Evolutionary conservation across 2,888 invertebrate species (phyloP).

Genomic region (Pristionchus arcanus): DNA sequence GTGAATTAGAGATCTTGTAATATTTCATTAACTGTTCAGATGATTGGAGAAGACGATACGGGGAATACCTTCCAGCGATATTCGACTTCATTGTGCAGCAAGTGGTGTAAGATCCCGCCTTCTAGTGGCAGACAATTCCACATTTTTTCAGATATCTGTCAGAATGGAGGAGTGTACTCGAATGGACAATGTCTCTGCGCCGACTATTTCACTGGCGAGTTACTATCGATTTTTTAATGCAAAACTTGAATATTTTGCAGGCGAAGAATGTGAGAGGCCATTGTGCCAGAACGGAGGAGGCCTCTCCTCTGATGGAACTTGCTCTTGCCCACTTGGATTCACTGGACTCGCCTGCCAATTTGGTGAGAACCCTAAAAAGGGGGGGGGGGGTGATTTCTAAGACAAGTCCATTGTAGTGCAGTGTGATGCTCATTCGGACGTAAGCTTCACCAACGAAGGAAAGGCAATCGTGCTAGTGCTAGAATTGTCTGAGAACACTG

Average conservation of each 20-base stretch:
- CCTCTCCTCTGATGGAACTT: neutral
- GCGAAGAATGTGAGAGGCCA: neutral
- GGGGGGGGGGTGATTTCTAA: neutral
- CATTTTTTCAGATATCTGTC: constrained; percentile 46
- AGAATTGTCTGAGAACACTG: neutral
- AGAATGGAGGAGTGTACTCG: constrained; percentile 69
- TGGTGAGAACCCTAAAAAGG: neutral
- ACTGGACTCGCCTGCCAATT: constrained; percentile 40
- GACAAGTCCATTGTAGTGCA: neutral
- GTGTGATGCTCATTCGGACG: neutral
- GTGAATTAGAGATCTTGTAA: neutral
- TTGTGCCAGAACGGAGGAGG: neutral
- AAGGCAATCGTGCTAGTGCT: constrained; percentile 42
- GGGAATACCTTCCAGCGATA: constrained; percentile 55
- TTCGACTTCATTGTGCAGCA: constrained; percentile 42
- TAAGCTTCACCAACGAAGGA: constrained; percentile 1
- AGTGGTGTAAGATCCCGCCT: constrained; percentile 8
- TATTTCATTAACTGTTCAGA: neutral
- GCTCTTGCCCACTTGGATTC: neutral
- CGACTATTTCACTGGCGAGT: constrained; percentile 68
- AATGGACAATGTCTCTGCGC: constrained; percentile 70
- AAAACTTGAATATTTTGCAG: neutral
- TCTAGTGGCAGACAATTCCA: neutral
- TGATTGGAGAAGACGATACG: constrained; percentile 44
- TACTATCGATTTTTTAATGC: neutral